Base-by-base conservation (phyloP, 2,797 vertebrate genomes). In the Pseudocheirus occidentalis region DNA sequence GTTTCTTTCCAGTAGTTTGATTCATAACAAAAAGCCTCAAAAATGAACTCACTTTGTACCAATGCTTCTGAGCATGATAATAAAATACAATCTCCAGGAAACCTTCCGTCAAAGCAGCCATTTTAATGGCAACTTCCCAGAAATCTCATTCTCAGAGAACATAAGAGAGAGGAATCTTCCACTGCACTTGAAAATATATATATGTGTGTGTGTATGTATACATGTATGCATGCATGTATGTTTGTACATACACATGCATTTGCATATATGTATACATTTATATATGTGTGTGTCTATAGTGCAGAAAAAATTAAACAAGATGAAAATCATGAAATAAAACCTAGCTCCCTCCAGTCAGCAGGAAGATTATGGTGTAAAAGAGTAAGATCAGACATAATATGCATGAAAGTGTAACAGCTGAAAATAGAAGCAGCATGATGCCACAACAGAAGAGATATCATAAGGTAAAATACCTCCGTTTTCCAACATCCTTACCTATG, bases 111-210 rank as follows among this genome's bases (percentile, higher is more conserved):
- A 56, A 57, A 24, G 9, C 0, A 73, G 50, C 34, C 50, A 18
- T 0, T 0, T 54, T 21, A 2, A 1, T 1, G 28, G 3, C 24
- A 55, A 4, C 6, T 29, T n/a, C 52, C 34, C 0, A 11, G 90
- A 40, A 81, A 55, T 40, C 1, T 29, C 62, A 29, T 55, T 28
- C 73, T 40, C 1, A 3, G 50, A 87, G 21, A 81, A 87, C 24
- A 46, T 66, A 14, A 66, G 4, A n/a, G 46, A 40, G 40, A 87
- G 18, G 40, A 46, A 87, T 87, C 21, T 87, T 46, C 3, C 40
- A 46, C 9, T 46, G 40, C n/a, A 87, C 24, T 87, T 87, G 73
- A 7, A 81, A n/a, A 34, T 29, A 34, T 4, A 14, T 62, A 62
- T 14, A 31, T 62, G 14, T 14, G 12, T n/a, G 16, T 18, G 10